These are phyloP conservation scores for Sinocyclocheilus rhinocerous DNA, from an alignment of 2,113 vertebrate genomes.

Conservation along the genomic window DNA sequence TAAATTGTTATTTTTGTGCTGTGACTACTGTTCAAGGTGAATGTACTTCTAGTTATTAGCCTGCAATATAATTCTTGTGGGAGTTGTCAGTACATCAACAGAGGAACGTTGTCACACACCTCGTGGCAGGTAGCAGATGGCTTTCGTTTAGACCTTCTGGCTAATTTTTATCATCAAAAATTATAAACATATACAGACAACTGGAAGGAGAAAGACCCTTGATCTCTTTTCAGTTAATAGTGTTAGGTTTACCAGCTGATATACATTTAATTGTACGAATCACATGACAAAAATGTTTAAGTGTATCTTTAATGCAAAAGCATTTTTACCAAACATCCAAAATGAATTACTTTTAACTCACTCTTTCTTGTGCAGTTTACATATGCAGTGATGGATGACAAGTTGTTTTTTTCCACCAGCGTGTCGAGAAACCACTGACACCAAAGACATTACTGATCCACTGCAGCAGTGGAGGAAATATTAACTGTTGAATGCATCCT, in stretches of 20 bases:
- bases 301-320: background rate
- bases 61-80: background rate
- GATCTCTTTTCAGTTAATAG: background rate
- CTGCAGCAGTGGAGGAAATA: background rate
- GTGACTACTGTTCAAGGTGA: background rate
- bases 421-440: background rate
- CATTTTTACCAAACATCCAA: background rate
- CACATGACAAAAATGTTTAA: too few species aligned
- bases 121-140: background rate
- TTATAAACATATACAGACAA: background rate
- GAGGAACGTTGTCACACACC: background rate
- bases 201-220: background rate
- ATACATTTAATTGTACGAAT: background rate
- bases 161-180: background rate
- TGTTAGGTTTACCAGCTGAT: background rate
- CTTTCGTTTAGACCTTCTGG: constrained; percentile 1
- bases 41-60: background rate
- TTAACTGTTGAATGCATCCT: background rate
- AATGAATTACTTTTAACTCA: background rate
- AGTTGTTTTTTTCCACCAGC: background rate
- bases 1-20: background rate
- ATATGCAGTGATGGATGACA: background rate
- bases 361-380: background rate
- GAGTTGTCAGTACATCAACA: background rate
- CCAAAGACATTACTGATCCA: constrained; percentile 10